Evolutionary conservation across 2,797 vertebrate species (phyloP), one percentile per base, ranked within the genome.

Genomic region (Zenarchopterus dispar): DNA sequence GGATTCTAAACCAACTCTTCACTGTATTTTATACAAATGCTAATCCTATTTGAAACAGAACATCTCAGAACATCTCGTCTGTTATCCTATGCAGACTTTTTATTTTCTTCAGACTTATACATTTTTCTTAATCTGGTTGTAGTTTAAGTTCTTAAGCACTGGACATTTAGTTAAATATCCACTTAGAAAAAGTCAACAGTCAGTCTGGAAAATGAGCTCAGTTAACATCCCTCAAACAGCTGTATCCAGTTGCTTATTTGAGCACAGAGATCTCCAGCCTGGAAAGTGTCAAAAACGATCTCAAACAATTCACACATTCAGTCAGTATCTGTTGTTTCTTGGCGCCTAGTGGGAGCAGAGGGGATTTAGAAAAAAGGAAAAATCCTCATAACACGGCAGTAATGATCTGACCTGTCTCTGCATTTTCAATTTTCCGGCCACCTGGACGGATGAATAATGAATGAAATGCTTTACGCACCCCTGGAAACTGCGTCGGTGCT

Each of bases 381-480:
- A 46, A 53, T 36, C 50, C 31, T 53, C 21, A 10, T 24, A 42
- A 17, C 11, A 9, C 19, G 6, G 23, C n/a, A 0, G 21, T 45
- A 62, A 75, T 56, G 23, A 49, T 43, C 21, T 39, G 24, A 65
- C 31, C 43, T 39, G 44, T 56, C 19, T 21, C 8, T 15, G 0
- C 43, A 22, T 19, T 63, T 56, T 52, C 18, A 24, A 19, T 46
- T 59, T 36, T 48, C 18, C 19, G 18, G 22, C 26, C 50, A 18
- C 43, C 51, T 44, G 60, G 13, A n/a, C n/a, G n/a, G 33, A 21
- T 24, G 23, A 60, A 45, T 44, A 18, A 48, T 58, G 16, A 24
- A 56, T 33, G 6, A 46, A 51, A 44, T 15, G 28, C 31, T 49
- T 51, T 28, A 23, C 8, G 28, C 23, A 8, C 54, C 19, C 23